Percentiles rank a stretch among this genome's conserved stretches.
phyloP scores from a whole-genome alignment of 2,113 vertebrate genomes.

The Archocentrus centrarchus region DNA sequence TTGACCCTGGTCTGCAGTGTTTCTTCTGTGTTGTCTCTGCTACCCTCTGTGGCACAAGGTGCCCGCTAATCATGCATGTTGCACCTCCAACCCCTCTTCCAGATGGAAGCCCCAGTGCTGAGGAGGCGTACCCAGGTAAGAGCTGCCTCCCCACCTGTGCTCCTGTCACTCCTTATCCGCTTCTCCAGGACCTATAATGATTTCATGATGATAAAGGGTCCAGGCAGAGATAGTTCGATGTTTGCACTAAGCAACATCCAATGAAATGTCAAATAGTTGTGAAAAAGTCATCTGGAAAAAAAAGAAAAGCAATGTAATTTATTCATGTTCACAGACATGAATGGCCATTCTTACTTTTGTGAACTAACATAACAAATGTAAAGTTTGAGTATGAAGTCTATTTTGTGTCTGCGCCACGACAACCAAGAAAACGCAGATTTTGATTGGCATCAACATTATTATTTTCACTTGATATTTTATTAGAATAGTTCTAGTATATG shows the following conservation, averaged over 20 bases:
- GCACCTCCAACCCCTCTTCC: slow-evolving; percentile 91
- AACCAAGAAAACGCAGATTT: too few relatives aligned
- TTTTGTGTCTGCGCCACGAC: neutral
- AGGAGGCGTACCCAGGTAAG: slow-evolving; percentile 96
- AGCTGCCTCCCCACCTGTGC: slow-evolving; percentile 68
- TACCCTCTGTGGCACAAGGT: slow-evolving; percentile 80
- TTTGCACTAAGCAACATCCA: neutral
- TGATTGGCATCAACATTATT: too few relatives aligned
- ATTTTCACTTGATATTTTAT: too few relatives aligned
- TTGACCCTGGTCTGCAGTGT: slow-evolving; percentile 43
- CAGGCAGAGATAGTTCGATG: neutral
- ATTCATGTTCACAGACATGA: too few relatives aligned
- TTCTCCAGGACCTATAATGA: neutral
- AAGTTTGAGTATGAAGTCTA: neutral
- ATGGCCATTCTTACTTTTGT: too few relatives aligned
- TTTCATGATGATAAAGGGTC: neutral
- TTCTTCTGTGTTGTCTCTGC: slow-evolving; percentile 70
- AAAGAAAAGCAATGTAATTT: too few relatives aligned
- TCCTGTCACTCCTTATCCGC: neutral
- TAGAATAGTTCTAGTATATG: too few relatives aligned
- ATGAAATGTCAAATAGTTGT: neutral
- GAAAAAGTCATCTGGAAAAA: too few relatives aligned
- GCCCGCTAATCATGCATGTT: slow-evolving; percentile 92
- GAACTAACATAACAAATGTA: too few relatives aligned
- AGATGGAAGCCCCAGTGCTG: slow-evolving; percentile 90